Evolutionary conservation across 1,140 invertebrate genomes (phyloP).

Genomic region (Sinella curviseta): DNA sequence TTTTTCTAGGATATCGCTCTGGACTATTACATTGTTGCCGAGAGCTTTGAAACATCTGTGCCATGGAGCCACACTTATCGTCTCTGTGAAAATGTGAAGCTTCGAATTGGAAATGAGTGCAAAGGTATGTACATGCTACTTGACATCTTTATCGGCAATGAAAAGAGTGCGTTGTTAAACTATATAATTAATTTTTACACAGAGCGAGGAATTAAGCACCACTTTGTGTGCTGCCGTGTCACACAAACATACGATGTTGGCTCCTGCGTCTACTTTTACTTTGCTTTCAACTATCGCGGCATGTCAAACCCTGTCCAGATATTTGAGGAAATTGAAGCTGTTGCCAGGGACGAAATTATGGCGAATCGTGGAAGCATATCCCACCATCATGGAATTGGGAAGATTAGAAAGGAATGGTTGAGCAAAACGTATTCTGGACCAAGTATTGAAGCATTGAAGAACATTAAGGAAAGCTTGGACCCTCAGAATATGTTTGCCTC

Average conservation of each 20-base stretch:
- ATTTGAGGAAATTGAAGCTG: slow-evolving; percentile 65
- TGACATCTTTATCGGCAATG: too few species aligned
- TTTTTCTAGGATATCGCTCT: slow-evolving; percentile 91
- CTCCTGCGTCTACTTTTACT: slow-evolving; percentile 97
- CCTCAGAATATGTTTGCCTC: slow-evolving; percentile 91
- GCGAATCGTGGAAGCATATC: slow-evolving; percentile 87
- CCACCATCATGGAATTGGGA: slow-evolving; percentile 96
- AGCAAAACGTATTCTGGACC: slow-evolving; percentile 73
- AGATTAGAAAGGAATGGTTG: slow-evolving; percentile 80
- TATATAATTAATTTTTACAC: too few species aligned
- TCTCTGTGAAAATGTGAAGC: slow-evolving; percentile 87
- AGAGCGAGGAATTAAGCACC: slow-evolving; percentile 63
- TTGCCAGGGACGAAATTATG: slow-evolving; percentile 88
- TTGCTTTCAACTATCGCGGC: slow-evolving; percentile 80
- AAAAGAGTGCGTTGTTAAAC: too few species aligned
- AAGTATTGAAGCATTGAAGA: slow-evolving; percentile 71
- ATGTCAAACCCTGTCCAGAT: slow-evolving; percentile 57
- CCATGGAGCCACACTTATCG: slow-evolving; percentile 87
- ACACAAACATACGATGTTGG: slow-evolving; percentile 97
- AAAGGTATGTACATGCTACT: too few species aligned
- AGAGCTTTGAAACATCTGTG: slow-evolving; percentile 99
- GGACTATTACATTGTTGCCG: slow-evolving; percentile 83
- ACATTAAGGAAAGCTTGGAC: slow-evolving; percentile 84
- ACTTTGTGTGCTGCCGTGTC: slow-evolving; percentile 77
- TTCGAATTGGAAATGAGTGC: slow-evolving; percentile 75